These are phyloP conservation scores for Fundulus diaphanus DNA, from an alignment of 2,797 vertebrate species.

Conservation along the genomic window DNA sequence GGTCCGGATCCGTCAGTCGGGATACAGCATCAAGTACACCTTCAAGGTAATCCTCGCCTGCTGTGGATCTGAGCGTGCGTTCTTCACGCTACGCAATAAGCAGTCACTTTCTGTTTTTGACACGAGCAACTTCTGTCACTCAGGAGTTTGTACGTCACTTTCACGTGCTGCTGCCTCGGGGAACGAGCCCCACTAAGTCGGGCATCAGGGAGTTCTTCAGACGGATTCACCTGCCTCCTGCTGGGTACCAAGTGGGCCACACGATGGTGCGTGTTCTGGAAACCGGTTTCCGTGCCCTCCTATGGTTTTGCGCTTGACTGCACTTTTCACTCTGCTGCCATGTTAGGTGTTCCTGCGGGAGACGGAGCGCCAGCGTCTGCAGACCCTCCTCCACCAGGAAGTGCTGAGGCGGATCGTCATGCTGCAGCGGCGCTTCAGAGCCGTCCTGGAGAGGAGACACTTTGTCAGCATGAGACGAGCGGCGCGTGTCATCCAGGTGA, in stretches of 20 bases:
- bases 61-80: background rate
- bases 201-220: constrained; percentile 90
- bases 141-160: constrained; percentile 96
- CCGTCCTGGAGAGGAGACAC: constrained; percentile 86
- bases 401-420: constrained; percentile 88
- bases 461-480: constrained; percentile 86
- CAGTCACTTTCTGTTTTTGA: background rate
- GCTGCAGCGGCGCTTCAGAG: constrained; percentile 90
- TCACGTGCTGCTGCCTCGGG: constrained; percentile 89
- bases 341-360: constrained; percentile 93
- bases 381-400: constrained; percentile 91
- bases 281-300: background rate
- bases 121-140: constrained; percentile 1
- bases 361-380: constrained; percentile 88
- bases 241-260: constrained; percentile 94
- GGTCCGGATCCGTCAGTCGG: constrained; percentile 94
- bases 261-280: constrained; percentile 85
- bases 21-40: constrained; percentile 95
- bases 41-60: constrained; percentile 85
- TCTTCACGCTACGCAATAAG: background rate
- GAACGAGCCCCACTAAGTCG: constrained; percentile 83
- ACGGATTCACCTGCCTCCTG: constrained; percentile 84
- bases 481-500: constrained; percentile 87
- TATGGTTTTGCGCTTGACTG: background rate
- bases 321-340: background rate